phyloP scores from a whole-genome alignment of 92 coral and sea anemone genomes.

The Parazoanthus atlanticus region DNA sequence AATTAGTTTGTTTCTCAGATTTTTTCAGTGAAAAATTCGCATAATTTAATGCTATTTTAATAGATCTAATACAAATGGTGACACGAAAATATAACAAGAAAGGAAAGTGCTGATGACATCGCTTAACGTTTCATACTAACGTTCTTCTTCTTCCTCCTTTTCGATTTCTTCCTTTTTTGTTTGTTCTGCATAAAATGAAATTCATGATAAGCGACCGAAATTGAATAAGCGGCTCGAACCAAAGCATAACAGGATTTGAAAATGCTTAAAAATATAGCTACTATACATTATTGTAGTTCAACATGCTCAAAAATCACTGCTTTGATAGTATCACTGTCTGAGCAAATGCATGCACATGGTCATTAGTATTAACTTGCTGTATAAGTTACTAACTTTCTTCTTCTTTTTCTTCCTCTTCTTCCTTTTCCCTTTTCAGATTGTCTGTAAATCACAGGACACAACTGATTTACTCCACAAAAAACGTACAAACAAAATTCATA shows the following conservation, averaged over 20 bases:
- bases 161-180: not conserved
- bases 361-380: not conserved
- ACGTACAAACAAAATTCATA: too few relatives aligned
- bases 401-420: constrained; percentile 17
- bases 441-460: constrained; percentile 18
- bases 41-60: too few relatives aligned
- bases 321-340: not conserved
- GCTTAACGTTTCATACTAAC: not conserved
- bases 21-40: not conserved
- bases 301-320: too few relatives aligned
- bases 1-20: not conserved
- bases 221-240: not conserved
- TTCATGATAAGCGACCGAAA: not conserved
- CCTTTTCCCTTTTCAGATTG: constrained; percentile 29
- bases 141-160: not conserved
- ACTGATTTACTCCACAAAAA: not conserved
- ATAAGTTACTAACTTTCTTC: constrained; percentile 33
- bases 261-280: not conserved
- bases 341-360: not conserved
- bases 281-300: not conserved
- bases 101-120: too few relatives aligned
- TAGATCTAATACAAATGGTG: too few relatives aligned
- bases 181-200: not conserved
- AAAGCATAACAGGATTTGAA: not conserved
- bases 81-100: too few relatives aligned